phyloP scores from a whole-genome alignment of 2,797 vertebrate species.

The Podarcis siculus region DNA sequence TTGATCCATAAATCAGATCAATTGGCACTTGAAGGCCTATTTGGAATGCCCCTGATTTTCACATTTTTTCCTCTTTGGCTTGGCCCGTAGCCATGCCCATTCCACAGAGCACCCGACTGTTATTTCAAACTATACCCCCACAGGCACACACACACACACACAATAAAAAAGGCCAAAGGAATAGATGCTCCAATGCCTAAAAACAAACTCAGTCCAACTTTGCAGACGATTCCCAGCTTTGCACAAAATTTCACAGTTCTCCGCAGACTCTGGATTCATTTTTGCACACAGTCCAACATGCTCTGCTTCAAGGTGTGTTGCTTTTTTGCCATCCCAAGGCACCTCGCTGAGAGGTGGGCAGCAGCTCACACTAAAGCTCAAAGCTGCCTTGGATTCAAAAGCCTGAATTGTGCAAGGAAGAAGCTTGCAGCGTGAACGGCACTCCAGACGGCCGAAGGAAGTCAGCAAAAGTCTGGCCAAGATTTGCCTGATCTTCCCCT shows the following conservation, averaged over 20 bases:
- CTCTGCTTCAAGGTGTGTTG: background rate
- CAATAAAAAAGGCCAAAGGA: background rate
- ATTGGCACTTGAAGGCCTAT: background rate
- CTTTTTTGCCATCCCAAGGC: no score
- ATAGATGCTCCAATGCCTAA: background rate
- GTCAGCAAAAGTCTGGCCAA: slow-evolving; percentile 4
- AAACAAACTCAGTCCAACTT: no score
- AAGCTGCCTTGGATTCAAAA: background rate
- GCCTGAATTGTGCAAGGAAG: background rate
- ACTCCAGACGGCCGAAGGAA: no score
- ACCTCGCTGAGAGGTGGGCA: background rate
- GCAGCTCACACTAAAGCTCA: no score
- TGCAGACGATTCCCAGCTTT: background rate
- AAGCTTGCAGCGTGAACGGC: no score
- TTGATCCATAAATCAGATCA: background rate
- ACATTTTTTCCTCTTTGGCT: background rate
- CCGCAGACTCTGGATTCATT: background rate
- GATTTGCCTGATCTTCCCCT: background rate
- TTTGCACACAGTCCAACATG: background rate
- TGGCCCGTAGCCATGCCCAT: background rate
- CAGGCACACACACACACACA: fast-evolving
- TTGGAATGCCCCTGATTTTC: background rate
- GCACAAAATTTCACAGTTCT: background rate
- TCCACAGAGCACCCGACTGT: background rate
- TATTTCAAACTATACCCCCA: background rate